A percentile compares a stretch with the other conserved stretches of the same genome.
phyloP scores from a whole-genome alignment of 2,888 invertebrate genomes.

The Epirrhoe tristata region DNA sequence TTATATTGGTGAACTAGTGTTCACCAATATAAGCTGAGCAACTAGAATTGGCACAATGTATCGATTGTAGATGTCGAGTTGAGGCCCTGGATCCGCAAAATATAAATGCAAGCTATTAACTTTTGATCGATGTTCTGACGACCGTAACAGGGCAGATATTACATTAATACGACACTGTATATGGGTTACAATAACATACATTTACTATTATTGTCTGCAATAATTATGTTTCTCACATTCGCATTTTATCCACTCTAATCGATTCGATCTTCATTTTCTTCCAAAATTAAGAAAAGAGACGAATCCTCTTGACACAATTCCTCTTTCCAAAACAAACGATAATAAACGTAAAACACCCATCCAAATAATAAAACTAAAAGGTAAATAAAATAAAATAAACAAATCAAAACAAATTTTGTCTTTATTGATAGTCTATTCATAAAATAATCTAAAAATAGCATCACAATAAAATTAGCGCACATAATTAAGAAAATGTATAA shows the following conservation, averaged over 20 bases:
- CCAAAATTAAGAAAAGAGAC: slow-evolving; percentile 37
- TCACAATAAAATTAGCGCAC: slow-evolving; percentile 74
- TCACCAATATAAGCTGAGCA: not conserved
- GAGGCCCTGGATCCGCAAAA: not conserved
- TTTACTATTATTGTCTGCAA: slow-evolving; percentile 61
- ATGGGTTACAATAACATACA: slow-evolving; percentile 50
- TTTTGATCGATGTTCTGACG: slow-evolving; percentile 36
- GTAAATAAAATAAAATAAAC: slow-evolving; percentile 60
- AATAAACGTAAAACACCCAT: slow-evolving; percentile 10
- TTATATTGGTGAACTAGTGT: not conserved
- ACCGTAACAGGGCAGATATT: slow-evolving; percentile 48
- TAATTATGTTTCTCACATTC: slow-evolving; percentile 45
- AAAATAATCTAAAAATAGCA: slow-evolving; percentile 82
- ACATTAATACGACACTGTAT: slow-evolving; percentile 35
- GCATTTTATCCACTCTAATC: slow-evolving; percentile 23
- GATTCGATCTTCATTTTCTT: slow-evolving; percentile 31
- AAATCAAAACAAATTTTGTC: slow-evolving; percentile 74
- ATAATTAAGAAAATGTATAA: slow-evolving; percentile 59
- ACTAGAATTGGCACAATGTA: not conserved
- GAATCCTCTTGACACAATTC: slow-evolving; percentile 11
- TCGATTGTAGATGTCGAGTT: not conserved
- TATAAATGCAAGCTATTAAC: not conserved
- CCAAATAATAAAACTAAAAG: slow-evolving; percentile 32
- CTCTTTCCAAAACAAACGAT: slow-evolving; percentile 2
- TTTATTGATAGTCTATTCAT: slow-evolving; percentile 79